These are phyloP conservation scores for Diglossa cyanea DNA, from an alignment of 2,797 vertebrate species.

Conservation along the genomic window DNA sequence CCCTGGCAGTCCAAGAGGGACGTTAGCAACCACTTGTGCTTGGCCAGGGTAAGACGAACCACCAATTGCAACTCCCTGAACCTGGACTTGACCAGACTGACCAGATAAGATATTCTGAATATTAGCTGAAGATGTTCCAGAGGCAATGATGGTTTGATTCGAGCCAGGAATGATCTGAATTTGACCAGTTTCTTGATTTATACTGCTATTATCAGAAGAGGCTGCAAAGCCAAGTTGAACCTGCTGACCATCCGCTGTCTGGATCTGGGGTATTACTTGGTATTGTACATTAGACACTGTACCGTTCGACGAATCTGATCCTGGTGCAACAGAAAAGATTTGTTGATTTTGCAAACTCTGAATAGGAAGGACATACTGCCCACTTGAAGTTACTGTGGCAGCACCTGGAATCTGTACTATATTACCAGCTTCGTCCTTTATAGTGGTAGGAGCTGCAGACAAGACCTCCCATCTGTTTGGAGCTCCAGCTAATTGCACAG, in stretches of 20 bases:
- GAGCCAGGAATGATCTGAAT: slow-evolving; percentile 96
- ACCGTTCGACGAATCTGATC: slow-evolving; percentile 89
- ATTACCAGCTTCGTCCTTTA: slow-evolving; percentile 92
- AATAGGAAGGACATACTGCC: slow-evolving; percentile 98
- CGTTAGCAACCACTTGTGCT: slow-evolving; percentile 95
- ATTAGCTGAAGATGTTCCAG: slow-evolving; percentile 85
- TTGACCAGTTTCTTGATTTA: slow-evolving; percentile 95
- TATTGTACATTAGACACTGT: slow-evolving; percentile 98
- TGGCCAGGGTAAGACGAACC: slow-evolving; percentile 93
- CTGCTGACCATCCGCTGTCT: slow-evolving; percentile 90
- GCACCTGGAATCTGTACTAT: slow-evolving; percentile 94
- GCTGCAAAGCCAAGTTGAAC: slow-evolving; percentile 93
- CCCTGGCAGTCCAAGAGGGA: slow-evolving; percentile 95
- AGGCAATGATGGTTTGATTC: slow-evolving; percentile 88
- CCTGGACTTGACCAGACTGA: slow-evolving; percentile 92
- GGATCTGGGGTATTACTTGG: slow-evolving; percentile 99
- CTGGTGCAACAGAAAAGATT: slow-evolving; percentile 93
- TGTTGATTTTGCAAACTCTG: slow-evolving; percentile 97
- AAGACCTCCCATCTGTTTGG: slow-evolving; percentile 96
- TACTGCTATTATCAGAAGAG: slow-evolving; percentile 86
- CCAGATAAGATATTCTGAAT: slow-evolving; percentile 93
- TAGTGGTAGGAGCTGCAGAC: slow-evolving; percentile 83
- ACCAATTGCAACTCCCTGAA: slow-evolving; percentile 94
- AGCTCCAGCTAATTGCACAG: slow-evolving; percentile 87
- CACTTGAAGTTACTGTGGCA: slow-evolving; percentile 92